Conservation (phyloP, 2,113 vertebrate genomes). For the Pardalotus punctatus region DNA sequence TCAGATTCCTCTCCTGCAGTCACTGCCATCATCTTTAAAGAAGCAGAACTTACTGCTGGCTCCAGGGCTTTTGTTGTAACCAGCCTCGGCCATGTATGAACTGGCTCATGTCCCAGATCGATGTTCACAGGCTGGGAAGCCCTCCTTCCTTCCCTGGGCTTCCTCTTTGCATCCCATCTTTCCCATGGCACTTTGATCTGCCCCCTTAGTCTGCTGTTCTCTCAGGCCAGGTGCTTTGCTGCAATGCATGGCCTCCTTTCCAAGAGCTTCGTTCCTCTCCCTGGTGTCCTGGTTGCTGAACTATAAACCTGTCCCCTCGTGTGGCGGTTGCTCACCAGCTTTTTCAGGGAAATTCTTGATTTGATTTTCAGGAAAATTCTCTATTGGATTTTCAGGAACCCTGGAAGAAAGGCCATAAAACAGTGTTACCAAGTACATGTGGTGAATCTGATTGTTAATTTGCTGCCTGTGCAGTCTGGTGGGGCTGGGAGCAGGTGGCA, state of each 20-base stretch:
- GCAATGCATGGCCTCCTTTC: background rate
- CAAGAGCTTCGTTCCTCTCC: background rate
- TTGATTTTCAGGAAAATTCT: background rate
- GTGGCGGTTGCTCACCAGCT: background rate
- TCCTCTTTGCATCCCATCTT: background rate
- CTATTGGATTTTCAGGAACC: background rate
- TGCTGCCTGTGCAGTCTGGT: background rate
- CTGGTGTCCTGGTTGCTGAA: background rate
- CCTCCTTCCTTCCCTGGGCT: background rate
- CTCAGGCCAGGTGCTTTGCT: background rate
- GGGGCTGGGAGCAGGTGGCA: background rate
- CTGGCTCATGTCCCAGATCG: rapidly evolving
- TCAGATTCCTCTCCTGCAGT: background rate
- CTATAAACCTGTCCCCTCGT: background rate
- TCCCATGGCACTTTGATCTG: background rate
- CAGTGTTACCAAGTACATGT: background rate
- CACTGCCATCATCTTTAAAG: background rate
- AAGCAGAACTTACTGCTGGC: background rate
- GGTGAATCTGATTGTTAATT: background rate
- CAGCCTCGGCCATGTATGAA: background rate
- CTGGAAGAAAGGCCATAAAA: background rate
- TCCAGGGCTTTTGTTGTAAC: background rate
- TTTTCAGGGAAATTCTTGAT: background rate
- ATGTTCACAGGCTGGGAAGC: background rate
- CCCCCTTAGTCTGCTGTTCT: background rate